phyloP scores from a whole-genome alignment of 92 coral and sea anemone genomes.

The Montipora capitata region DNA sequence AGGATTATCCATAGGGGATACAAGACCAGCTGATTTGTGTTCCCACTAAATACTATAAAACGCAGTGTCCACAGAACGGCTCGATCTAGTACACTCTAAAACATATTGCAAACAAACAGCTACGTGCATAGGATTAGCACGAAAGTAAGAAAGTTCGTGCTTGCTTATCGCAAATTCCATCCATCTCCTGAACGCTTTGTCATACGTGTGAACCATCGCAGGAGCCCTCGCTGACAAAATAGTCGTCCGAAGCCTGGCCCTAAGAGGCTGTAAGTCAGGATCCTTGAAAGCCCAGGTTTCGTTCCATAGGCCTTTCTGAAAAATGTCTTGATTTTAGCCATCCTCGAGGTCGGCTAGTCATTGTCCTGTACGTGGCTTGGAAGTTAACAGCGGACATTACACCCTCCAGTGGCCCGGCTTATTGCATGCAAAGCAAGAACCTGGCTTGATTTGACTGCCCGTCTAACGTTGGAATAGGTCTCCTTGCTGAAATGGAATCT shows the following conservation, averaged over 20 bases:
- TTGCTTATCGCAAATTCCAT: slow-evolving; percentile 35
- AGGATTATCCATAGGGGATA: slow-evolving; percentile 32
- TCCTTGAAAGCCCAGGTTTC: background rate
- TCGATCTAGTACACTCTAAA: slow-evolving; percentile 45
- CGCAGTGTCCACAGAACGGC: slow-evolving; percentile 53
- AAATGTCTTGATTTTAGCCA: background rate
- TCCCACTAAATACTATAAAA: slow-evolving; percentile 62
- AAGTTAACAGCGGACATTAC: no score
- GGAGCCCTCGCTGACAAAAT: slow-evolving; percentile 62
- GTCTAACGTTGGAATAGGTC: no score
- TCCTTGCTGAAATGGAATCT: no score
- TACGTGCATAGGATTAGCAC: slow-evolving; percentile 45
- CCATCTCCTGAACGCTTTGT: slow-evolving; percentile 54
- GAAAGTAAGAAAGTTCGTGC: background rate
- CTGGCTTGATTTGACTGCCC: no score
- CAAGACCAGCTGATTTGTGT: slow-evolving; percentile 20
- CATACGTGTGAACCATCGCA: slow-evolving; percentile 33
- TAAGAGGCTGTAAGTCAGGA: background rate
- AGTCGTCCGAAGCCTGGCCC: slow-evolving; percentile 10
- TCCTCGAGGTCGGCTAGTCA: no score
- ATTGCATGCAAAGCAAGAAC: no score
- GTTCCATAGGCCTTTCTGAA: slow-evolving; percentile 29
- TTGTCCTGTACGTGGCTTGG: no score
- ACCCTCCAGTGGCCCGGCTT: no score
- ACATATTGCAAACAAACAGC: slow-evolving; percentile 56